Percentiles rank a stretch among this genome's conserved stretches.
These are phyloP conservation scores for Standfussiana lucernea DNA, from an alignment of 2,888 invertebrate genomes.

Conservation along the genomic window DNA sequence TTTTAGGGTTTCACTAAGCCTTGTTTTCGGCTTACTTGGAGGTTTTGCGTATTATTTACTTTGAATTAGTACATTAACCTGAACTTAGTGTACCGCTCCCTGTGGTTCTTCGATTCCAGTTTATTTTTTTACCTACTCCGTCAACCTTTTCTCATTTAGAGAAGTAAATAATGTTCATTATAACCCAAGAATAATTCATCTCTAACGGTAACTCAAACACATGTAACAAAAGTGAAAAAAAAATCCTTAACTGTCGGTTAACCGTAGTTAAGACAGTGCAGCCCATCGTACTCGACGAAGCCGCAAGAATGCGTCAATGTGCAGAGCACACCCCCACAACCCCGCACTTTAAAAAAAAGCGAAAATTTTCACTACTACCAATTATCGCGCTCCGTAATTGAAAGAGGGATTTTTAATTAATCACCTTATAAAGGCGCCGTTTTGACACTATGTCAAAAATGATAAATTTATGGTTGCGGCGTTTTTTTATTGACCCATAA, in stretches of 20 bases:
- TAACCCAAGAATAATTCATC: background rate
- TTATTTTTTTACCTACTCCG: background rate
- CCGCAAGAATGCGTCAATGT: slow-evolving; percentile 88
- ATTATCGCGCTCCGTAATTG: slow-evolving; percentile 59
- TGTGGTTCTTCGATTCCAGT: background rate
- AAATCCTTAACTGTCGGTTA: slow-evolving; percentile 4
- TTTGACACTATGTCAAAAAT: slow-evolving; percentile 63
- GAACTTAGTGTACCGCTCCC: background rate
- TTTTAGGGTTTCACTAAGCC: background rate
- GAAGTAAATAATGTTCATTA: background rate
- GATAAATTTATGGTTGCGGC: slow-evolving; percentile 45
- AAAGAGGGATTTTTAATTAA: slow-evolving; percentile 64
- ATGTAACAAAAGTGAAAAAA: background rate
- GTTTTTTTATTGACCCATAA: slow-evolving; percentile 32
- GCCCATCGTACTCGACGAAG: slow-evolving; percentile 80
- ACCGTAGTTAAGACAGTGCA: slow-evolving; percentile 61
- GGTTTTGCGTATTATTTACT: background rate
- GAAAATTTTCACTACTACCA: slow-evolving; percentile 59
- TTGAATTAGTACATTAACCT: background rate
- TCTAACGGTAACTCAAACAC: background rate
- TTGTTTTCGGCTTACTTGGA: background rate
- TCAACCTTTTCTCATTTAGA: background rate
- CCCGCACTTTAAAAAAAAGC: slow-evolving; percentile 69
- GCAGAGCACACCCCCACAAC: slow-evolving; percentile 77
- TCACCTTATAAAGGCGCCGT: slow-evolving; percentile 55